Conservation (phyloP, 2,888 invertebrate species). For the Isotomurus palustris region DNA sequence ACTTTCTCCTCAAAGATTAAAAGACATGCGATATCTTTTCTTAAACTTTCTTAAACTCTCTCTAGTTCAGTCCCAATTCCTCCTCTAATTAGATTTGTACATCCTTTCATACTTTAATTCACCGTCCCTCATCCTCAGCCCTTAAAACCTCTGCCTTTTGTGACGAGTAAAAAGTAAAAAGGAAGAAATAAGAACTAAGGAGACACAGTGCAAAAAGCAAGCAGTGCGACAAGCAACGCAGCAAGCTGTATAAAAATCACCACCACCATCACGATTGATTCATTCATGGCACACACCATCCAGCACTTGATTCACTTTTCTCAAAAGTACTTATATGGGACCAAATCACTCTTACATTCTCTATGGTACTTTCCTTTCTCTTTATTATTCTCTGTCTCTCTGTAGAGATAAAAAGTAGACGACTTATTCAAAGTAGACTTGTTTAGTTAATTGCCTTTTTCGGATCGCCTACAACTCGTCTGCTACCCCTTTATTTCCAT, state of each 20-base stretch:
- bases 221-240: no score
- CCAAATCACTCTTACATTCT: conserved; percentile 33
- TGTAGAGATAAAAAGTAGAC: neutral
- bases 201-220: neutral
- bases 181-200: neutral
- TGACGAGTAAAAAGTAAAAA: neutral
- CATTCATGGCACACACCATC: conserved; percentile 3
- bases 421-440: neutral
- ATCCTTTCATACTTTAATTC: no score
- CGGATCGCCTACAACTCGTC: no score
- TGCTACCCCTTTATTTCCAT: no score
- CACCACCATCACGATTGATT: neutral
- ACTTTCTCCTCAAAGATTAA: no score
- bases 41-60: no score
- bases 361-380: conserved; percentile 4
- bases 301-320: conserved; percentile 10
- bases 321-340: conserved; percentile 30
- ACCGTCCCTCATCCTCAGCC: no score
- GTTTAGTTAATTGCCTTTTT: neutral
- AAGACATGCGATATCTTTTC: no score
- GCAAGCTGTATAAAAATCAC: neutral
- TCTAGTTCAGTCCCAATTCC: no score
- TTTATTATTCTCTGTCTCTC: neutral
- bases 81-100: no score
- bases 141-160: no score